Percentiles rank a stretch among this genome's conserved stretches.
phyloP scores from a whole-genome alignment of 1,140 invertebrate species.

The Temnothorax longispinosus region DNA sequence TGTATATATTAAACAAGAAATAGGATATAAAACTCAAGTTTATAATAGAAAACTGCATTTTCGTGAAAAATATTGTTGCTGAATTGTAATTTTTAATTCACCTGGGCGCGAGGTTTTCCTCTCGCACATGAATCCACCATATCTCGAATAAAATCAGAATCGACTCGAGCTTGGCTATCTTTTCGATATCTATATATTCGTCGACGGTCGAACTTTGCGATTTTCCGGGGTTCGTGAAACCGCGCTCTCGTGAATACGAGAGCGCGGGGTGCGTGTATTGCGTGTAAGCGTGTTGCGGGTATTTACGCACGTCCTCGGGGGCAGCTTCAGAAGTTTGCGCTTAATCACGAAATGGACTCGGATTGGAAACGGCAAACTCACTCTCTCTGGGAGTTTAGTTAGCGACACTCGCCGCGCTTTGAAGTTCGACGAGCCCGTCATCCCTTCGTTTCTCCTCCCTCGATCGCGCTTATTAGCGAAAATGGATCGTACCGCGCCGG shows the following conservation, averaged over 20 bases:
- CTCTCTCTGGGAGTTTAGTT: slow-evolving; percentile 80
- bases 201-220: slow-evolving; percentile 9
- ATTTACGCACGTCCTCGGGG: slow-evolving; percentile 77
- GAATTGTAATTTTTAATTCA: not conserved
- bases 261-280: slow-evolving; percentile 28
- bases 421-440: slow-evolving; percentile 79
- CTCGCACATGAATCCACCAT: too few species aligned
- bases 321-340: slow-evolving; percentile 83
- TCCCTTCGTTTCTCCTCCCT: slow-evolving; percentile 65
- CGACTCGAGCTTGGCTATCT: not conserved
- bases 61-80: not conserved
- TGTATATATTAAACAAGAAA: not conserved
- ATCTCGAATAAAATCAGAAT: not conserved
- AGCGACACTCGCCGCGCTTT: slow-evolving; percentile 82
- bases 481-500: slow-evolving; percentile 60
- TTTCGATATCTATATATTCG: not conserved
- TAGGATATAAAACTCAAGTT: not conserved
- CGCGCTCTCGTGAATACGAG: slow-evolving; percentile 65
- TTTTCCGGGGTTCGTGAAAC: not conserved
- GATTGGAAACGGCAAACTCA: slow-evolving; percentile 83
- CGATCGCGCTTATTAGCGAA: slow-evolving; percentile 83
- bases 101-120: not conserved
- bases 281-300: slow-evolving; percentile 69
- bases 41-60: not conserved
- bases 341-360: slow-evolving; percentile 85